Percentiles rank a stretch among this genome's conserved stretches.
These are phyloP conservation scores for Ceratothoa steindachneri DNA, from an alignment of 2,888 invertebrate species.

Conservation along the genomic window DNA sequence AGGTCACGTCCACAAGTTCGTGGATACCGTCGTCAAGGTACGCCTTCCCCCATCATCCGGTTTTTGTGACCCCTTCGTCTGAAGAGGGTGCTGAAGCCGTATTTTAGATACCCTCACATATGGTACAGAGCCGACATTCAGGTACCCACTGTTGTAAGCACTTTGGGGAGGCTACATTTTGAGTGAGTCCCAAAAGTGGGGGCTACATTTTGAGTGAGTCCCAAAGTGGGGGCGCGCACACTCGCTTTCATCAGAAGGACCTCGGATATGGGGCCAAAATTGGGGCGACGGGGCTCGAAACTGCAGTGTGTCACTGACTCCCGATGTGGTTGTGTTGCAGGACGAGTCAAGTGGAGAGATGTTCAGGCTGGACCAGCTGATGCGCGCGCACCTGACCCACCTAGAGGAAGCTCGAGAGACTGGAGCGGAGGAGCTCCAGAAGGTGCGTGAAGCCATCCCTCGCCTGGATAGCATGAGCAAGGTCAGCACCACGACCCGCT, in stretches of 20 bases:
- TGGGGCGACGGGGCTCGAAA: no score
- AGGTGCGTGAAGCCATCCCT: slow-evolving; percentile 12
- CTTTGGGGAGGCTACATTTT: slow-evolving; percentile 2
- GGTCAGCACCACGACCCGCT: slow-evolving; percentile 7
- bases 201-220: no score
- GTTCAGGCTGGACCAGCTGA: slow-evolving; percentile 93
- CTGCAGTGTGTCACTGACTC: no score
- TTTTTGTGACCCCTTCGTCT: not conserved
- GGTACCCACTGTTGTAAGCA: not conserved
- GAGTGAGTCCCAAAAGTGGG: not conserved
- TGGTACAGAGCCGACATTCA: not conserved
- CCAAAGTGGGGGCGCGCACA: no score
- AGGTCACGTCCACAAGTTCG: slow-evolving; percentile 97
- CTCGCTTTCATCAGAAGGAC: no score
- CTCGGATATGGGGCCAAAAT: no score
- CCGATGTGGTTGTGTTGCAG: no score
- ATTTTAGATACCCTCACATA: not conserved
- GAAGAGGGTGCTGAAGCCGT: not conserved
- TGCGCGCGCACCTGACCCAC: slow-evolving; percentile 89
- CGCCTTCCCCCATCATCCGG: no score
- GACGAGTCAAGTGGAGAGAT: slow-evolving; percentile 90
- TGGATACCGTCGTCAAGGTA: slow-evolving; percentile 97
- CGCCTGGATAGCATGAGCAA: slow-evolving; percentile 33
- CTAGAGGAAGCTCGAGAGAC: slow-evolving; percentile 71
- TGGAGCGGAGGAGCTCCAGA: slow-evolving; percentile 56